Conservation (phyloP, 2,888 invertebrate genomes). For the Sarcophaga caerulescens region DNA sequence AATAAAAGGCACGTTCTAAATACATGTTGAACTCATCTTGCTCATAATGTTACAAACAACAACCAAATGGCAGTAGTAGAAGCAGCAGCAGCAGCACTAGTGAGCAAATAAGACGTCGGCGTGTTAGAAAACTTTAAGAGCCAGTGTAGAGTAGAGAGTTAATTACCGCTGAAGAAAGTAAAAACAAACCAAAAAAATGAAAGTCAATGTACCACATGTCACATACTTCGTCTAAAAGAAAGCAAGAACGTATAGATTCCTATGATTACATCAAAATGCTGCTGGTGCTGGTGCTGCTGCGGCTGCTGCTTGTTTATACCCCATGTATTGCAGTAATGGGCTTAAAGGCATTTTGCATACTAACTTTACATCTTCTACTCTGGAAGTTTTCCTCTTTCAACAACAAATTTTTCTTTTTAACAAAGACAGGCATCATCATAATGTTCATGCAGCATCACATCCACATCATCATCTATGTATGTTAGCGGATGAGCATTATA, state of each 20-base stretch:
- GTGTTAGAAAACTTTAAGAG: slow-evolving; percentile 52
- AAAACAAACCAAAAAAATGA: background rate
- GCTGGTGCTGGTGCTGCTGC: background rate
- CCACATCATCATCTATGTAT: background rate
- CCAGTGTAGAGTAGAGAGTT: slow-evolving; percentile 30
- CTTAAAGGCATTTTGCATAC: slow-evolving; percentile 42
- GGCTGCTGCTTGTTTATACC: background rate
- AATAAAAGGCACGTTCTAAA: slow-evolving; percentile 44
- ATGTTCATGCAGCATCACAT: slow-evolving; percentile 1
- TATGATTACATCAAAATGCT: background rate
- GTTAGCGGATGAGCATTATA: slow-evolving; percentile 17
- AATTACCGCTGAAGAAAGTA: slow-evolving; percentile 41
- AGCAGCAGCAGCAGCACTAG: background rate
- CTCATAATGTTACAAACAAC: slow-evolving; percentile 20
- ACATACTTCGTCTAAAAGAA: background rate
- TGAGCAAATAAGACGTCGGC: slow-evolving; percentile 32
- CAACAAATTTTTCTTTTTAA: background rate
- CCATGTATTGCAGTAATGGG: slow-evolving; percentile 28
- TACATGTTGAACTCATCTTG: background rate
- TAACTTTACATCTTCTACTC: background rate
- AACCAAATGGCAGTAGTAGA: background rate
- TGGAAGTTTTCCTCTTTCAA: too few species aligned
- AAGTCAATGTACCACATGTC: slow-evolving; percentile 43
- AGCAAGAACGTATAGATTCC: too few species aligned
- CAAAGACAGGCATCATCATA: background rate